Percentiles rank a stretch among this genome's conserved stretches.
Conservation (phyloP, 2,888 invertebrate genomes). For the Cheilosia variabilis region DNA sequence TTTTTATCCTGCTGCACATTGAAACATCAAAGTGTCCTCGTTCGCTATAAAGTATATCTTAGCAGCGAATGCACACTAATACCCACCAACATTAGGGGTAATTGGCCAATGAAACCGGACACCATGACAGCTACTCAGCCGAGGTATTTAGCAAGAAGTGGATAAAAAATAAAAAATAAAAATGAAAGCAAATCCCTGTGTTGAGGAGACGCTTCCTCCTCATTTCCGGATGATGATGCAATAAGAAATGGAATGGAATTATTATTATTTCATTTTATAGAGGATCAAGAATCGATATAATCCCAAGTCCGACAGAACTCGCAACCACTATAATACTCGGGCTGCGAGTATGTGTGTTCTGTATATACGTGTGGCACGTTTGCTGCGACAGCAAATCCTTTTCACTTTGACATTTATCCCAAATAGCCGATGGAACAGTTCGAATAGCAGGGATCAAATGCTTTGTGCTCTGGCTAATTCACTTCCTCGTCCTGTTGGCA, state of each 20-base stretch:
- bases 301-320: conserved; percentile 64
- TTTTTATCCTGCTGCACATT: conserved; percentile 11
- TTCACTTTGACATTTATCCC: conserved; percentile 76
- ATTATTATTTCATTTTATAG: conserved; percentile 70
- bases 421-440: conserved; percentile 72
- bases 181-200: conserved; percentile 52
- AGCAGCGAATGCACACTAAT: neutral
- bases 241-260: conserved; percentile 68
- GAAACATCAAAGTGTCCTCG: conserved; percentile 22
- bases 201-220: conserved; percentile 20
- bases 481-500: conserved; percentile 61
- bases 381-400: conserved; percentile 71
- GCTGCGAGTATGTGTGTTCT: neutral
- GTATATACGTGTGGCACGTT: conserved; percentile 32
- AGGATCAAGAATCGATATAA: conserved; percentile 63
- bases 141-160: conserved; percentile 35
- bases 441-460: conserved; percentile 72
- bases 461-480: conserved; percentile 73
- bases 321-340: neutral
- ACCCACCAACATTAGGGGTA: conserved; percentile 23
- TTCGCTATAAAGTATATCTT: neutral
- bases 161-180: conserved; percentile 3
- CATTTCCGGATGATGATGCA: conserved; percentile 52
- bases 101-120: conserved; percentile 69
- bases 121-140: conserved; percentile 70